Percentiles rank a stretch among this genome's conserved stretches.
These are phyloP conservation scores for Rhinophrynus dorsalis DNA, from an alignment of 2,797 vertebrate species.

Conservation along the genomic window DNA sequence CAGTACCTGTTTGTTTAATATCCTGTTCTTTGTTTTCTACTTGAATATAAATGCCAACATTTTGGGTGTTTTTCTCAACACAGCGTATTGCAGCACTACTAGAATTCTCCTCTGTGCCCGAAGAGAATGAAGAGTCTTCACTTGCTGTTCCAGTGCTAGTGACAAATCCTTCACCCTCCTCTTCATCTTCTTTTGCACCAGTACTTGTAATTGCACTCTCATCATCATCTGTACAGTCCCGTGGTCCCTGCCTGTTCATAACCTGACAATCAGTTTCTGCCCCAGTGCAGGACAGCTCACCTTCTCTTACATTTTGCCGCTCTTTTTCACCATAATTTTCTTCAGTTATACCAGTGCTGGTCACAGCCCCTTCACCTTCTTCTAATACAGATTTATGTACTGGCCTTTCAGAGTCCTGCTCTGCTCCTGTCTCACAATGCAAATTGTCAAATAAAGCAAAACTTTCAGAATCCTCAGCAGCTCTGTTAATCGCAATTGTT, in stretches of 20 bases:
- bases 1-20: constrained; percentile 19
- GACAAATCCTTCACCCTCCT: constrained; percentile 71
- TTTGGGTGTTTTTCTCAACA: neutral
- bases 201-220: constrained; percentile 75
- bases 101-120: constrained; percentile 54
- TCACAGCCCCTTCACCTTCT: constrained; percentile 70
- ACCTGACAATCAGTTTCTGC: constrained; percentile 61
- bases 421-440: constrained; percentile 7
- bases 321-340: constrained; percentile 66
- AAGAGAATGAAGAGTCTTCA: constrained; percentile 66
- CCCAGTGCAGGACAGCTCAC: constrained; percentile 62
- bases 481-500: constrained; percentile 55
- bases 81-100: constrained; percentile 49
- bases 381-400: constrained; percentile 49
- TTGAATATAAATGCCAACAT: constrained; percentile 43
- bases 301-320: constrained; percentile 61
- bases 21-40: constrained; percentile 51
- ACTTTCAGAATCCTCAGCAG: constrained; percentile 43
- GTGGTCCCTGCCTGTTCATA: constrained; percentile 62
- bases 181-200: constrained; percentile 76
- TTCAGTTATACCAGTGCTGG: constrained; percentile 74
- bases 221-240: constrained; percentile 60
- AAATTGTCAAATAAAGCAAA: constrained; percentile 46
- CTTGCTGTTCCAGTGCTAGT: constrained; percentile 73
- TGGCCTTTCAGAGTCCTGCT: constrained; percentile 57